phyloP scores from a whole-genome alignment of 2,888 invertebrate genomes.

The Elmis aenea region DNA sequence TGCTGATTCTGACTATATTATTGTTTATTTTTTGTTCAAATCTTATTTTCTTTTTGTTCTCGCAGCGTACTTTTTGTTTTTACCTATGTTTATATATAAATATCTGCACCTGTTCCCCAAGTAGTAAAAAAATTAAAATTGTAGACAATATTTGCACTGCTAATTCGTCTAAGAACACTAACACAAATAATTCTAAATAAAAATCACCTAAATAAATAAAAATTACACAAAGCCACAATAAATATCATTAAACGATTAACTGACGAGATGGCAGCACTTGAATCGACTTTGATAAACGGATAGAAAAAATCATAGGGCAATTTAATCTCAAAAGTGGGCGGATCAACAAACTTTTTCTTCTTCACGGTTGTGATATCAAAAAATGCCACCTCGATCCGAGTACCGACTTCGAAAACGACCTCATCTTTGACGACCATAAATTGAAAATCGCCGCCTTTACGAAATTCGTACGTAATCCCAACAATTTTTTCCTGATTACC shows the following conservation, averaged over 20 bases:
- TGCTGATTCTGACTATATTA: too few relatives aligned
- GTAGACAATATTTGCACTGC: too few relatives aligned
- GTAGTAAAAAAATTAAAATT: too few relatives aligned
- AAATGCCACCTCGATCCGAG: constrained; percentile 36
- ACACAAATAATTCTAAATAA: too few relatives aligned
- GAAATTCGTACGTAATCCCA: constrained; percentile 22
- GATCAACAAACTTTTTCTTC: constrained; percentile 47
- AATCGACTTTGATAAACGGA: constrained; percentile 48
- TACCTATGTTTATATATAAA: too few relatives aligned
- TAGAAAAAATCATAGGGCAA: constrained; percentile 62
- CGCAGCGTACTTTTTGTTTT: too few relatives aligned
- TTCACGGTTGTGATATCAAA: constrained; percentile 50
- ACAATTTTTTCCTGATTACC: constrained; percentile 41
- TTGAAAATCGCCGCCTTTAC: neutral
- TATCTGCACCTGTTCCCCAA: too few relatives aligned
- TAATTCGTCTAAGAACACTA: too few relatives aligned
- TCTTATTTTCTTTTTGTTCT: too few relatives aligned
- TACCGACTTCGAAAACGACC: constrained; percentile 22
- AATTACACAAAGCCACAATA: too few relatives aligned
- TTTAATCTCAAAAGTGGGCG: constrained; percentile 53
- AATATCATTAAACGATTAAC: neutral
- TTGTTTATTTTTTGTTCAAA: too few relatives aligned
- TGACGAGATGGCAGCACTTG: constrained; percentile 8
- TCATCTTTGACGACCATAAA: constrained; percentile 11
- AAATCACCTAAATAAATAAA: too few relatives aligned